phyloP scores from a whole-genome alignment of 2,888 invertebrate genomes.

The Epinotia ramella region DNA sequence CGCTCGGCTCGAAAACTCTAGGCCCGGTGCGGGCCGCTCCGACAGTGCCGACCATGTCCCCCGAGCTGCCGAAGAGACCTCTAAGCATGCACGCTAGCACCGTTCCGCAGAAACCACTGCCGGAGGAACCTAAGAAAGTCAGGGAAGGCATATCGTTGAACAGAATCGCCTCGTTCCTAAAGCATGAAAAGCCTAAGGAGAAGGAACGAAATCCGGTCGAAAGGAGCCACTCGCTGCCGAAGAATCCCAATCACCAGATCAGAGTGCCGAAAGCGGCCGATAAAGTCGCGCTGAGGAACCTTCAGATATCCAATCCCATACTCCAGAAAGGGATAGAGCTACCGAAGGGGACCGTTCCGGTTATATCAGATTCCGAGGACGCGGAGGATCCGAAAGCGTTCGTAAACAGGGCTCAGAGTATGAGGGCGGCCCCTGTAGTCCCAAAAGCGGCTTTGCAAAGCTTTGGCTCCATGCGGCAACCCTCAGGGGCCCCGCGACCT shows the following conservation, averaged over 20 bases:
- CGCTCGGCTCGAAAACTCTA: slow-evolving; percentile 86
- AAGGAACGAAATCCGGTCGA: slow-evolving; percentile 80
- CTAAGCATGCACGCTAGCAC: slow-evolving; percentile 76
- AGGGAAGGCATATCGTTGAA: slow-evolving; percentile 88
- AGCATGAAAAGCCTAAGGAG: slow-evolving; percentile 85
- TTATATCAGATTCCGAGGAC: slow-evolving; percentile 82
- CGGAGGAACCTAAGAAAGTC: slow-evolving; percentile 83
- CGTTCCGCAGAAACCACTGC: slow-evolving; percentile 75
- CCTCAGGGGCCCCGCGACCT: slow-evolving; percentile 88
- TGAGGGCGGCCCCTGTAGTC: slow-evolving; percentile 86
- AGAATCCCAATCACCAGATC: slow-evolving; percentile 83
- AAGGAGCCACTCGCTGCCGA: slow-evolving; percentile 85
- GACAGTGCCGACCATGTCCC: slow-evolving; percentile 69
- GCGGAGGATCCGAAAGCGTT: slow-evolving; percentile 84
- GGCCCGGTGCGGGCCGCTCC: slow-evolving; percentile 87
- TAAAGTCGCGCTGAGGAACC: slow-evolving; percentile 88
- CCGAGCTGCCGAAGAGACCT: slow-evolving; percentile 80
- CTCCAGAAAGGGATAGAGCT: slow-evolving; percentile 88
- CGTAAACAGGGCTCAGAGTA: slow-evolving; percentile 92
- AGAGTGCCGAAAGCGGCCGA: slow-evolving; percentile 89
- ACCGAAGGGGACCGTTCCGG: slow-evolving; percentile 85
- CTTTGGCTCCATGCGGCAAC: slow-evolving; percentile 93
- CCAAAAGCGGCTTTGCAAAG: slow-evolving; percentile 88
- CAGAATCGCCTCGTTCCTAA: slow-evolving; percentile 91
- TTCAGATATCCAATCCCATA: slow-evolving; percentile 94